phyloP scores from a whole-genome alignment of 2,113 vertebrate species.

The Caracal caracal region DNA sequence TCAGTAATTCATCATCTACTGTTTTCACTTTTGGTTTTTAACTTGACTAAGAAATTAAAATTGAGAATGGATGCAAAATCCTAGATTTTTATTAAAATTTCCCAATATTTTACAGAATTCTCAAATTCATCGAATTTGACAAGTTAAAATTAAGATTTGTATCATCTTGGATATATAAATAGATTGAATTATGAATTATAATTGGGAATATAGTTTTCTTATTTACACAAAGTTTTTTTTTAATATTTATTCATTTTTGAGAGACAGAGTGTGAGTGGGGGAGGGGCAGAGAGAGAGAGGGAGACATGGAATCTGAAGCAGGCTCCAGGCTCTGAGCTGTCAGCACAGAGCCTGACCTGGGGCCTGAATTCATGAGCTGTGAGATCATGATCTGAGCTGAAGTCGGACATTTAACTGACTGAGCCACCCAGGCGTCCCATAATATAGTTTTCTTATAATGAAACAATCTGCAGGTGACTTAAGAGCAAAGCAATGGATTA shows the following conservation, averaged over 20 bases:
- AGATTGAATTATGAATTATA: background rate
- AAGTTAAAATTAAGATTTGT: slow-evolving; percentile 30
- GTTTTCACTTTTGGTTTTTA: background rate
- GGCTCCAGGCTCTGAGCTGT: no score
- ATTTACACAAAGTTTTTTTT: background rate
- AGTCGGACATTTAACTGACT: no score
- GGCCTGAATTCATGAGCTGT: no score
- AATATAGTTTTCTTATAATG: background rate
- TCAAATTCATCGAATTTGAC: slow-evolving; percentile 42
- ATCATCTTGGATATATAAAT: background rate
- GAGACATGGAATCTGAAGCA: no score
- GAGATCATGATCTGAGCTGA: no score
- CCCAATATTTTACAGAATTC: background rate
- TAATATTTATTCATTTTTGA: no score
- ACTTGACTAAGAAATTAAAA: background rate
- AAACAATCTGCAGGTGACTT: background rate
- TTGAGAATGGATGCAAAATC: background rate
- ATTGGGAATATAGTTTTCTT: background rate
- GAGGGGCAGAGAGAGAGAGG: no score
- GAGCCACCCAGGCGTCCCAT: no score
- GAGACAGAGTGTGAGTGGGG: no score
- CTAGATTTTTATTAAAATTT: background rate
- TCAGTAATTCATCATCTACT: background rate
- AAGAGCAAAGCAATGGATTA: background rate
- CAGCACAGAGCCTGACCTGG: no score